Evolutionary conservation across 2,888 invertebrate genomes (phyloP).

Genomic region (Rhagophthalmus giganteus): DNA sequence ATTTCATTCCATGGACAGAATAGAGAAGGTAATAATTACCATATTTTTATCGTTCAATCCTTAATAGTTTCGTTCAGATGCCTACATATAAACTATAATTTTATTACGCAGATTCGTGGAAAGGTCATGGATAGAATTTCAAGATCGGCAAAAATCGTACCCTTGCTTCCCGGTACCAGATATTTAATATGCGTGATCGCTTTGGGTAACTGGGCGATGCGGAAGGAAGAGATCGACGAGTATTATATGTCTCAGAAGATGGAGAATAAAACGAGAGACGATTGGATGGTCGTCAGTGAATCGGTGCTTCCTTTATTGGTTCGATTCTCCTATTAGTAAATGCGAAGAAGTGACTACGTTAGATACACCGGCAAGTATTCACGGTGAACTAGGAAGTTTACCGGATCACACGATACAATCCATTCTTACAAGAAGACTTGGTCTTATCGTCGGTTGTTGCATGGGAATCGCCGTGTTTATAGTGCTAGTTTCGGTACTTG

Average conservation of each 20-base stretch:
- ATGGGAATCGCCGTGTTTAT: slow-evolving; percentile 86
- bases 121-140: slow-evolving; percentile 73
- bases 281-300: slow-evolving; percentile 60
- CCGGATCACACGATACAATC: slow-evolving; percentile 63
- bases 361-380: slow-evolving; percentile 69
- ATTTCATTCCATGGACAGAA: slow-evolving; percentile 71
- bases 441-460: slow-evolving; percentile 83
- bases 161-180: slow-evolving; percentile 75
- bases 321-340: slow-evolving; percentile 73
- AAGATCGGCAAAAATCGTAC: slow-evolving; percentile 73
- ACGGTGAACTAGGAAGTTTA: slow-evolving; percentile 58
- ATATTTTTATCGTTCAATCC: too few relatives aligned
- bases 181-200: slow-evolving; percentile 88
- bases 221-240: slow-evolving; percentile 56
- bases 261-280: slow-evolving; percentile 41
- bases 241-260: slow-evolving; percentile 57
- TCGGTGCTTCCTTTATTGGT: slow-evolving; percentile 61
- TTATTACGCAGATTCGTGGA: slow-evolving; percentile 69
- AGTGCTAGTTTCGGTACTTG: slow-evolving; percentile 79
- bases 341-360: slow-evolving; percentile 78
- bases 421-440: slow-evolving; percentile 77
- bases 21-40: slow-evolving; percentile 58
- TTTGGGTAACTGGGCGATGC: slow-evolving; percentile 72
- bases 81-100: background rate
- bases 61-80: too few relatives aligned